Percentiles rank a stretch among this genome's conserved stretches.
Conservation (phyloP, 2,113 vertebrate genomes). For the Rana temporaria region DNA sequence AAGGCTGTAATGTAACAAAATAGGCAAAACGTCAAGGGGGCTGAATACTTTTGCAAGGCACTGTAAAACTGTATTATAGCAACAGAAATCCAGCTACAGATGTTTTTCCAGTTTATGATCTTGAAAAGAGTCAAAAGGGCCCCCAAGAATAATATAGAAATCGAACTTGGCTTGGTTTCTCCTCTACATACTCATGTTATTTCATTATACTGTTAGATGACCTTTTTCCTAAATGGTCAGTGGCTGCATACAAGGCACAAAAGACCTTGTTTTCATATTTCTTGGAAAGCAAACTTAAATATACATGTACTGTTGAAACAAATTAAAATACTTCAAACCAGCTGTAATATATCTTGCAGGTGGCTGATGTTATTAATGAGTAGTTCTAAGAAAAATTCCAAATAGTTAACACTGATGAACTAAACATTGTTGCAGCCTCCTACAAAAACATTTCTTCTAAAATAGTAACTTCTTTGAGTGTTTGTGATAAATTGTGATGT, state of each 20-base stretch:
- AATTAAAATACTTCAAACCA: neutral
- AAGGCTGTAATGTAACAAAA: too few species aligned
- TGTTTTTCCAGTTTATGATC: neutral
- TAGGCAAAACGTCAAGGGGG: too few species aligned
- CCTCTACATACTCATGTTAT: constrained; percentile 3
- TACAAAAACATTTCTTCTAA: neutral
- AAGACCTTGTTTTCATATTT: neutral
- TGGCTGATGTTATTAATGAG: neutral
- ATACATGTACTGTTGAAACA: neutral
- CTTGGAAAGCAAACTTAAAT: constrained; percentile 22
- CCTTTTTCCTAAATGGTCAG: neutral
- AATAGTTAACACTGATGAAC: neutral
- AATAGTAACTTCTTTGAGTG: too few species aligned
- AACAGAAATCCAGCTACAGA: neutral
- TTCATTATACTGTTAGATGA: neutral
- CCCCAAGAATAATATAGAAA: constrained; percentile 38
- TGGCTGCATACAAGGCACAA: neutral
- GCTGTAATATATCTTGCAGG: neutral
- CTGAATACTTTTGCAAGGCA: too few species aligned
- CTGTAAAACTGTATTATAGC: neutral
- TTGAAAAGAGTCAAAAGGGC: neutral
- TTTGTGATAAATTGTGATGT: neutral
- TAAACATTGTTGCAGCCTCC: neutral
- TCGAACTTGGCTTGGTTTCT: constrained; percentile 11
- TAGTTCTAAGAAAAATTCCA: neutral